These are phyloP conservation scores for Rhyacophila evoluta DNA, from an alignment of 2,888 invertebrate genomes.

Conservation along the genomic window DNA sequence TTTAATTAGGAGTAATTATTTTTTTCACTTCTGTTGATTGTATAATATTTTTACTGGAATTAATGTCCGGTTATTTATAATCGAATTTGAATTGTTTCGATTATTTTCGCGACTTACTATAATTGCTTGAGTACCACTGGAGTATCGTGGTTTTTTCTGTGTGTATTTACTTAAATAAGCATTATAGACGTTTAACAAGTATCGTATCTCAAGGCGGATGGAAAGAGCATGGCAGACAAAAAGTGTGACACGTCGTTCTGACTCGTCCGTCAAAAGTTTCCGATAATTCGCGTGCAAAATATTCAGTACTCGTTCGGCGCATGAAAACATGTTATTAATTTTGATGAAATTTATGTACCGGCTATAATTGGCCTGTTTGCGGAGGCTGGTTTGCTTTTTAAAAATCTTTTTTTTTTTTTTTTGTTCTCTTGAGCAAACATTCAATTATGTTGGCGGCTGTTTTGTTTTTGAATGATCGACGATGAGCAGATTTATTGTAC, in stretches of 20 bases:
- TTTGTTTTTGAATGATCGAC: slow-evolving; percentile 34
- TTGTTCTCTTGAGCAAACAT: slow-evolving; percentile 48
- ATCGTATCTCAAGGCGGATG: background rate
- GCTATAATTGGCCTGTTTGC: slow-evolving; percentile 49
- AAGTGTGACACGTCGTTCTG: slow-evolving; percentile 25
- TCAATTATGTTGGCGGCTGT: slow-evolving; percentile 46
- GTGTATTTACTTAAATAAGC: background rate
- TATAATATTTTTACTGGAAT: too few relatives aligned
- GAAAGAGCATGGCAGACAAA: background rate
- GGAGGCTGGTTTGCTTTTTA: slow-evolving; percentile 34
- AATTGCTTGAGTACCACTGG: background rate
- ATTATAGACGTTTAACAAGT: background rate
- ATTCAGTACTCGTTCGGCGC: slow-evolving; percentile 17
- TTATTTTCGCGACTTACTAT: too few relatives aligned
- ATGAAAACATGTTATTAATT: slow-evolving; percentile 49
- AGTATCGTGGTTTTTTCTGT: background rate
- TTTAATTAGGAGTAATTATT: too few relatives aligned
- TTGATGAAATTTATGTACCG: slow-evolving; percentile 49
- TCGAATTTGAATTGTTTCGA: too few relatives aligned
- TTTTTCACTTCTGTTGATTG: too few relatives aligned
- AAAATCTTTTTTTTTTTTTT: slow-evolving; percentile 36
- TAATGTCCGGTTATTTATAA: too few relatives aligned
- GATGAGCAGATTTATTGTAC: slow-evolving; percentile 39
- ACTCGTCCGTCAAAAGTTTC: slow-evolving; percentile 17
- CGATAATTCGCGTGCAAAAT: slow-evolving; percentile 20